These are phyloP conservation scores for Acipenser transmontanus DNA, from an alignment of 2,797 vertebrate species.

Conservation along the genomic window DNA sequence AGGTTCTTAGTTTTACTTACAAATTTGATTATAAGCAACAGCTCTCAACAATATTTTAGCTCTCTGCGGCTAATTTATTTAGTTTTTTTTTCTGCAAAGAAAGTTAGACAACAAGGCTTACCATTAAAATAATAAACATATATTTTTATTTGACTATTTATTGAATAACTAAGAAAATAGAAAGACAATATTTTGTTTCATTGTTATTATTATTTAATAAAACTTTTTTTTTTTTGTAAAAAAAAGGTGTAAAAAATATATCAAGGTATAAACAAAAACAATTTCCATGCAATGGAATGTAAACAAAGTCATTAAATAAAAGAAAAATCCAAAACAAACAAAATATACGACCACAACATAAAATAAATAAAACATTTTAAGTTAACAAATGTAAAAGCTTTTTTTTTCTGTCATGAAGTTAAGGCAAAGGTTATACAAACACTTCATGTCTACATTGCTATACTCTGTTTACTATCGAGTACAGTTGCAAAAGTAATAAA, in stretches of 20 bases:
- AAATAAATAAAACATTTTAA: slow-evolving; percentile 68
- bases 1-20: no score
- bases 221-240: slow-evolving; percentile 17
- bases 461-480: no score
- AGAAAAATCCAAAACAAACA: slow-evolving; percentile 39
- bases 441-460: no score
- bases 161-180: slow-evolving; percentile 5
- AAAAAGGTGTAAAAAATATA: slow-evolving; percentile 54
- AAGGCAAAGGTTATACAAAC: slow-evolving; percentile 11
- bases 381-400: slow-evolving; percentile 52
- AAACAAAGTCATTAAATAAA: slow-evolving; percentile 66
- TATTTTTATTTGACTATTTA: slow-evolving; percentile 41
- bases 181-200: background rate
- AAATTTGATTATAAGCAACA: no score
- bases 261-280: slow-evolving; percentile 55
- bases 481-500: no score
- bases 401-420: slow-evolving; percentile 20
- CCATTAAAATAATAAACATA: slow-evolving; percentile 21
- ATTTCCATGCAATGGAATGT: slow-evolving; percentile 52
- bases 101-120: background rate
- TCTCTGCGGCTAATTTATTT: background rate
- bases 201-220: no score
- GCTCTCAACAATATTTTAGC: no score
- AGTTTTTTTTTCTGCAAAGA: background rate
- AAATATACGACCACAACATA: slow-evolving; percentile 46